Conservation (phyloP, 2,888 invertebrate genomes). For the Callimorpha dominula region DNA sequence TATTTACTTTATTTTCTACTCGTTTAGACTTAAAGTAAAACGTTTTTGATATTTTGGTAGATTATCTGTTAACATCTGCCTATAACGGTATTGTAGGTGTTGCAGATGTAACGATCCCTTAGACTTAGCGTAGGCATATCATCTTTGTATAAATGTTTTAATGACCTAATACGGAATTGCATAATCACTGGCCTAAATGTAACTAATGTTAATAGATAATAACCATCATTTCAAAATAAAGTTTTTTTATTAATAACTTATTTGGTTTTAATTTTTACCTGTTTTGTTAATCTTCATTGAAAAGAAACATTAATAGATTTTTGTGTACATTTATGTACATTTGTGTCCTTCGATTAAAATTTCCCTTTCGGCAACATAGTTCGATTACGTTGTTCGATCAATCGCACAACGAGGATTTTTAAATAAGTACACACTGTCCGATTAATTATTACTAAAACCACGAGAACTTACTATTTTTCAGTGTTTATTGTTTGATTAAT, state of each 20-base stretch:
- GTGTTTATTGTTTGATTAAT: no score
- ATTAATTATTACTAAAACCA: no score
- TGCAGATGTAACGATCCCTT: constrained; percentile 49
- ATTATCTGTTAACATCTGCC: constrained; percentile 83
- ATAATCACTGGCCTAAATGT: constrained; percentile 82
- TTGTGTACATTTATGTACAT: no score
- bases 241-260: constrained; percentile 71
- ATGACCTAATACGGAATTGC: constrained; percentile 73
- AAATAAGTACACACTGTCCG: no score
- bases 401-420: no score
- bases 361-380: no score
- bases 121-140: constrained; percentile 81
- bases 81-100: constrained; percentile 32
- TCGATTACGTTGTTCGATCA: no score
- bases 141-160: constrained; percentile 79
- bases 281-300: background rate
- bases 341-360: no score
- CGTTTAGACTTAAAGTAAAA: constrained; percentile 71
- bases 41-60: constrained; percentile 79
- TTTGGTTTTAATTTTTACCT: constrained; percentile 35
- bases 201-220: constrained; percentile 86
- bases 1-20: constrained; percentile 82
- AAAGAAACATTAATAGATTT: background rate
- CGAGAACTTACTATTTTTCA: no score
- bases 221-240: constrained; percentile 86